Base-by-base conservation (phyloP, 2,888 invertebrate genomes). In the Hypselothyrea guttata region DNA sequence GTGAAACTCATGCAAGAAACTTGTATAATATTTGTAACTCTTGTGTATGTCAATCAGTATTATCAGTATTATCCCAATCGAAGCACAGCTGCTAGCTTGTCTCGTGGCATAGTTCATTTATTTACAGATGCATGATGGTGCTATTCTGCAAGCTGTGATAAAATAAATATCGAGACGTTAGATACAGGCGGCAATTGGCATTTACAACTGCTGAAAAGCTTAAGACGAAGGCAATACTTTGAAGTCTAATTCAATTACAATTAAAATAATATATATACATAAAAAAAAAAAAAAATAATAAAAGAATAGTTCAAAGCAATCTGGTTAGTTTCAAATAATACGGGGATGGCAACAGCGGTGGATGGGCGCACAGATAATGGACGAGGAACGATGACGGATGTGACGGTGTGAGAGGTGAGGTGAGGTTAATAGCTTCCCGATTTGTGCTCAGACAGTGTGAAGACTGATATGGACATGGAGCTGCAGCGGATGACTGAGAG, bases 101-200 rank as follows among this genome's bases (percentile, higher is more conserved):
- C 38, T 33, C 22, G 46, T 52, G 9, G 28, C 31, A 31, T 61
- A 37, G 58, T 34, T 38, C 62, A 59, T 54, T 57, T 71, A 77
- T 84, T 90, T 90, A 90, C 55, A 90, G 89, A 87, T 90, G 90
- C 90, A 90, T 90, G 73, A 90, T 88, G 84, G 90, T 90, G 88
- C 89, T 90, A 87, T 90, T 90, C 88, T 90, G 90, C 84, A 89
- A 89, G 88, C 90, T 90, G 88, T 70, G 81, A 66, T 59, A 58
- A 58, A 58, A 72, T 56, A 57, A 8, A 69, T 61, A 64, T 61
- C 66, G 22, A 22, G 22, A 22, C 42, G 65, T 86, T 76, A 78
- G 61, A 58, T 69, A 22, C 13, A 38, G n/a, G 16, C 44, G 40
- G 9, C 13, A 18, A 44, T 48, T 27, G 11, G 28, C 55, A 22